phyloP scores from a whole-genome alignment of 2,797 vertebrate genomes.

The Ispidina lecontei region DNA sequence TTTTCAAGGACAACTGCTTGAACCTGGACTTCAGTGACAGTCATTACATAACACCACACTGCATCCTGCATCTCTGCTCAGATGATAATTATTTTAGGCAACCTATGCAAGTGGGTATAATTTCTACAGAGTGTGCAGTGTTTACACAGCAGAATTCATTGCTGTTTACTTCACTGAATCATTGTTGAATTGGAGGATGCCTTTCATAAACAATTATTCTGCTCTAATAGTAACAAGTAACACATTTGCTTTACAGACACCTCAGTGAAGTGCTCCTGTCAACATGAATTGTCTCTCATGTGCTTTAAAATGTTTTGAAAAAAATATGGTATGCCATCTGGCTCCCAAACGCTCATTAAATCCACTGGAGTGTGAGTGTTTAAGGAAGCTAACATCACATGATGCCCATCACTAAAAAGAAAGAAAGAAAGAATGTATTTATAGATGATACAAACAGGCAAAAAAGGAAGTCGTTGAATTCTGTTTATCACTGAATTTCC shows the following conservation, averaged over 20 bases:
- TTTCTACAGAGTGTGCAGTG: background rate
- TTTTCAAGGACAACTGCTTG: background rate
- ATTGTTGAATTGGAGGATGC: constrained; percentile 16
- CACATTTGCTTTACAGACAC: constrained; percentile 55
- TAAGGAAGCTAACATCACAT: background rate
- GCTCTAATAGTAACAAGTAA: constrained; percentile 61
- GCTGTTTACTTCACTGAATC: constrained; percentile 38
- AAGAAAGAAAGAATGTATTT: background rate
- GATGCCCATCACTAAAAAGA: background rate
- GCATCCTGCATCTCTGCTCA: background rate
- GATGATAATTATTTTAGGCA: background rate
- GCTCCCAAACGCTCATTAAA: constrained; percentile 25
- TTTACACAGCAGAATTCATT: constrained; percentile 32
- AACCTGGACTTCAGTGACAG: background rate
- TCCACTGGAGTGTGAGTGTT: background rate
- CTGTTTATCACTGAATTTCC: background rate
- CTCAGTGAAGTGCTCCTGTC: constrained; percentile 22
- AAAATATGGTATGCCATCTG: constrained; percentile 58
- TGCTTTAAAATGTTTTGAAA: constrained; percentile 21
- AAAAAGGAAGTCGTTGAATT: background rate
- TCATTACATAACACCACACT: background rate
- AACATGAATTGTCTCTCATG: constrained; percentile 30
- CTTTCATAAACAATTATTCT: constrained; percentile 63
- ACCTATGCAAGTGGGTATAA: background rate
- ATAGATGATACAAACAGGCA: background rate